Evolutionary conservation across 2,797 vertebrate species (phyloP).

Genomic region (Monodelphis domestica): DNA sequence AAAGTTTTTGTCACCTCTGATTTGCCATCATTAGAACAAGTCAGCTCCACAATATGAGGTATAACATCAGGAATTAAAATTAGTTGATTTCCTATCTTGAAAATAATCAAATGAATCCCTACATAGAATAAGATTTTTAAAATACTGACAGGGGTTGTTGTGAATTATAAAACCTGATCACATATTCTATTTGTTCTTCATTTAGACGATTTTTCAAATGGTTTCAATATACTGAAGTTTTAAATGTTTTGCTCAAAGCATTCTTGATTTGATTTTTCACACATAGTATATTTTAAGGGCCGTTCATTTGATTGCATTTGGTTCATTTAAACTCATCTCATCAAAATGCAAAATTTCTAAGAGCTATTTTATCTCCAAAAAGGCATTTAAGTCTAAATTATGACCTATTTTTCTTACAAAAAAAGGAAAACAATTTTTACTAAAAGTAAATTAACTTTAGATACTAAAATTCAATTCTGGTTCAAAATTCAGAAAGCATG

Average conservation of each 20-base stretch:
- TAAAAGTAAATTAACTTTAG: conserved; percentile 57
- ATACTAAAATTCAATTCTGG: conserved; percentile 28
- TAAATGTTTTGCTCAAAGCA: conserved; percentile 64
- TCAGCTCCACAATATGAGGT: conserved; percentile 22
- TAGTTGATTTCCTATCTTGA: conserved; percentile 10
- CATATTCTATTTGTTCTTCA: conserved; percentile 65
- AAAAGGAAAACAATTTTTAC: conserved; percentile 70
- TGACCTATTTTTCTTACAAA: conserved; percentile 54
- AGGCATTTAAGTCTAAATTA: conserved; percentile 65
- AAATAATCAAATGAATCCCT: not conserved
- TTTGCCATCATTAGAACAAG: not conserved
- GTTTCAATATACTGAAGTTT: conserved; percentile 65
- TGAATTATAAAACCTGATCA: conserved; percentile 56
- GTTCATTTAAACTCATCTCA: conserved; percentile 76
- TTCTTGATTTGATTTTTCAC: conserved; percentile 72
- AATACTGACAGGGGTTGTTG: not conserved
- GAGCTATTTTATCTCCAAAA: conserved; percentile 65
- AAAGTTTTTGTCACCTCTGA: not conserved
- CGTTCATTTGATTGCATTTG: conserved; percentile 72
- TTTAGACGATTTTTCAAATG: conserved; percentile 61
- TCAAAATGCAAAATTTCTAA: conserved; percentile 76
- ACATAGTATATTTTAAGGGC: conserved; percentile 69
- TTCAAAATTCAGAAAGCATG: not conserved
- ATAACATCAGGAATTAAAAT: conserved; percentile 16
- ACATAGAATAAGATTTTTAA: conserved; percentile 13